Evolutionary conservation across 92 coral and sea anemone genomes (phyloP), one percentile per base, ranked within the genome.

Genomic region (Palythoa caribaeorum): DNA sequence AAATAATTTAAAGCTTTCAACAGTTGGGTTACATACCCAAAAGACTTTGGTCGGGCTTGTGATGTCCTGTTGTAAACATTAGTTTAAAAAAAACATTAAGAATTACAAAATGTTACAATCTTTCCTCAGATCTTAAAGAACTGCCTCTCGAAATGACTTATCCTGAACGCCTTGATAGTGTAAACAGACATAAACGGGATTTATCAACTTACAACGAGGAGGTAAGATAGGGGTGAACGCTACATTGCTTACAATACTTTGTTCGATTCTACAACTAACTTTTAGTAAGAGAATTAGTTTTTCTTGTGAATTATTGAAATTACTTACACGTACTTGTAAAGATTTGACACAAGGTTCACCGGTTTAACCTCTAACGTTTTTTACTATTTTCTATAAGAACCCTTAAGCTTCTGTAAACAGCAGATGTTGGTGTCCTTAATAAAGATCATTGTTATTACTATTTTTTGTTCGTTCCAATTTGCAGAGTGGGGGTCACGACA

Each of bases 401-500:
- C 28, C 28, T 28, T 28, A 28, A 28, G 28, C 28, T 28, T 28
- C 28, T 28, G 28, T 28, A 28, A 28, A 28, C 28, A 28, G 28
- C 28, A 28, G 28, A 28, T 28, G 28, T 28, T 28, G 28, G 28
- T 28, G 28, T 28, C 28, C 28, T 28, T 28, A 28, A 28, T 28
- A 28, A 28, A 28, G 28, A 28, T 28, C 28, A 28, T 28, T 28
- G 28, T 28, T 28, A 28, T 28, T 28, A 28, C 28, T 28, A 28
- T 28, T 28, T 28, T 28, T 28, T 28, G 28, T 28, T 11, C 10
- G 1, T 7, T 76, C 14, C 4, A 2, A 2, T 76, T 7, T 1
- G 20, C 57, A 80, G 85, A 47, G 54, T n/a, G 85, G 40, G 6
- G 19, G 5, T 40, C 85, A 80, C 51, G 74, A 63, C 6, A 53